These are phyloP conservation scores for Cavia porcellus DNA, from an alignment of 2,113 vertebrate genomes.

Conservation along the genomic window DNA sequence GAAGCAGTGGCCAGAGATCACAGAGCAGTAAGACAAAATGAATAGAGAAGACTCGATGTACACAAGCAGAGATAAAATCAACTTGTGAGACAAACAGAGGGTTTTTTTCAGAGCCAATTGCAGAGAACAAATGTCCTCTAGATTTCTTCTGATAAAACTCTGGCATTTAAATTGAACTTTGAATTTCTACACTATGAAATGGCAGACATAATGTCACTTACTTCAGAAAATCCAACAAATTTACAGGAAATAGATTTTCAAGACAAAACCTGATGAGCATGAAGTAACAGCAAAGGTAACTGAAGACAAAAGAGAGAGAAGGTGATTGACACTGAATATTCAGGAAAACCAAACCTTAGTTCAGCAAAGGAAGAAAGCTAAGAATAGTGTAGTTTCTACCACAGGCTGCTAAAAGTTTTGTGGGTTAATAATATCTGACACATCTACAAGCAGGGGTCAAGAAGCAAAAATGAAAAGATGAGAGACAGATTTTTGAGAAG, in stretches of 20 bases:
- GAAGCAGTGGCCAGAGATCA: neutral
- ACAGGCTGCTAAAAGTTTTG: neutral
- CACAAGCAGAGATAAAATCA: neutral
- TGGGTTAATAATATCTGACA: neutral
- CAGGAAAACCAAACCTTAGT: neutral
- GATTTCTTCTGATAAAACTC: slow-evolving; percentile 53
- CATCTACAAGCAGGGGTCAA: neutral
- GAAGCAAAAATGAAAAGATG: neutral
- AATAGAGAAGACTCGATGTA: neutral
- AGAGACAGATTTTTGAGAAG: neutral
- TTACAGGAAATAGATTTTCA: slow-evolving; percentile 19
- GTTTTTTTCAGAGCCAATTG: slow-evolving; percentile 40
- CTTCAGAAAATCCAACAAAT: slow-evolving; percentile 41
- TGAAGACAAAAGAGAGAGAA: neutral
- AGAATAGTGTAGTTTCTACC: neutral
- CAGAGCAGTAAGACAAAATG: neutral
- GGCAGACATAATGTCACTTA: slow-evolving; percentile 27
- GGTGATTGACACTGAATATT: neutral
- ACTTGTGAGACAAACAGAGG: neutral
- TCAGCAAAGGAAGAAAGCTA: neutral
- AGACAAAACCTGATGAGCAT: neutral
- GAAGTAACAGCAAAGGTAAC: neutral
- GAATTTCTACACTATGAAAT: slow-evolving; percentile 54
- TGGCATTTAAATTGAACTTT: slow-evolving; percentile 65
- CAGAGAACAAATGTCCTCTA: slow-evolving; percentile 21